phyloP scores from a whole-genome alignment of 2,888 invertebrate genomes.

The Cynaeus angustus region DNA sequence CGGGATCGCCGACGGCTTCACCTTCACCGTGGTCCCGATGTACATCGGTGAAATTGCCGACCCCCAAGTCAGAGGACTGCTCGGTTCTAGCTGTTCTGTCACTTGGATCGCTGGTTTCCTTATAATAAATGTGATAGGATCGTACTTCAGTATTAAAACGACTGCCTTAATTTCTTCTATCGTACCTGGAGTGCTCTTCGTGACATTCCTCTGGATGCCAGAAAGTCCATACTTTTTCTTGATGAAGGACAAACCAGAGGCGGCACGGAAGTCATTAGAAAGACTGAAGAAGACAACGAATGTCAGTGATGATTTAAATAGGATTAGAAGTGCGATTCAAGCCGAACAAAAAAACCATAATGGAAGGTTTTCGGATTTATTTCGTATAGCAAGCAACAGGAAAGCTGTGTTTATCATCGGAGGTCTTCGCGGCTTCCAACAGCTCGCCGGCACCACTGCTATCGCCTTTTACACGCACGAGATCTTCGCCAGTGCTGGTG shows the following conservation, averaged over 20 bases:
- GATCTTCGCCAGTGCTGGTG: conserved; percentile 69
- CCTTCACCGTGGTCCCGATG: conserved; percentile 73
- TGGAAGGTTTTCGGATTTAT: conserved; percentile 58
- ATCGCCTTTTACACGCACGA: conserved; percentile 77
- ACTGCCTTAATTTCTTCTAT: conserved; percentile 45
- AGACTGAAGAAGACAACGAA: conserved; percentile 45
- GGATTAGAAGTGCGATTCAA: conserved; percentile 55
- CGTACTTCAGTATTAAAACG: conserved; percentile 58
- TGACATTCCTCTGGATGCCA: conserved; percentile 47
- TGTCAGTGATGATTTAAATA: conserved; percentile 57
- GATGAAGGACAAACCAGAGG: conserved; percentile 21
- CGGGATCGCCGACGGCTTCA: conserved; percentile 74
- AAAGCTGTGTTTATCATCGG: conserved; percentile 59
- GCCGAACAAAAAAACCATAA: conserved; percentile 49
- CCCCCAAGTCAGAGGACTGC: conserved; percentile 75
- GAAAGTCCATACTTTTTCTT: conserved; percentile 48
- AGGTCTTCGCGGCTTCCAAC: conserved; percentile 66
- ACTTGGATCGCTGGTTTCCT: conserved; percentile 76
- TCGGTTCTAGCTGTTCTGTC: conserved; percentile 78
- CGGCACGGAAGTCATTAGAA: conserved; percentile 34
- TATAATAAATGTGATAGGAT: conserved; percentile 77
- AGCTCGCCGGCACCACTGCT: conserved; percentile 77
- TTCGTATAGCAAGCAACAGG: conserved; percentile 57
- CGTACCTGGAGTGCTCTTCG: conserved; percentile 37
- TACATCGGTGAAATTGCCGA: conserved; percentile 79